Base-by-base conservation (phyloP, 2,888 invertebrate genomes). In the Drosophila cognata region DNA sequence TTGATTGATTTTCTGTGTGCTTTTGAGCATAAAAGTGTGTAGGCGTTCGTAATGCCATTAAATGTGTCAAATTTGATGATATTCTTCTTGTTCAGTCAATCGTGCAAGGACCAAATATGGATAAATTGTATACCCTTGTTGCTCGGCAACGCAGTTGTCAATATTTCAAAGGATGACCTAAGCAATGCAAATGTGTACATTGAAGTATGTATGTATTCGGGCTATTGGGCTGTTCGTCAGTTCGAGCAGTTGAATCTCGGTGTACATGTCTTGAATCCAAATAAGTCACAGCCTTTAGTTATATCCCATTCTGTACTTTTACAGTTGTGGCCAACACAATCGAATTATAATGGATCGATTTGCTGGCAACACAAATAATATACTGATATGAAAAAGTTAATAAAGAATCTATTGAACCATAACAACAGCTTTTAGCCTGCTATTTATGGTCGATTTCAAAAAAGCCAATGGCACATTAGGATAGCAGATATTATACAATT, bases 1-100 rank as follows among this genome's bases (percentile, higher is more conserved):
- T 65, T 71, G 74, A 74, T 74, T 74, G 74, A 61, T 57, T 65
- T 74, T 65, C 18, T 48, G 28, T 74, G 71, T 38, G 60, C 65
- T 65, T 43, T 58, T 65, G 48, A 57, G 71, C 60, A 50, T 48
- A 43, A 60, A 74, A 74, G 35, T 61, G 71, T 53, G 52, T 51
- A 53, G 52, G 66, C 68, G 51, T 69, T 66, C 31, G 51, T 46
- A 65, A 71, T 66, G 56, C 66, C 41, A 41, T 29, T 29, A 64
- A 61, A 71, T 62, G 58, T 74, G 74, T 65, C 74, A 64, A 64
- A 64, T 65, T 74, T 71, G 60, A 71, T 51, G 50, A 66, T 58
- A 66, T 75, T 75, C 66, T 71, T 61, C 36, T 53, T 71, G 75
- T 29, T 28, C 60, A 74, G n/a, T 28, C 63, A 74, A 29, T 59